phyloP scores from a whole-genome alignment of 2,888 invertebrate species.

The Luperina testacea region DNA sequence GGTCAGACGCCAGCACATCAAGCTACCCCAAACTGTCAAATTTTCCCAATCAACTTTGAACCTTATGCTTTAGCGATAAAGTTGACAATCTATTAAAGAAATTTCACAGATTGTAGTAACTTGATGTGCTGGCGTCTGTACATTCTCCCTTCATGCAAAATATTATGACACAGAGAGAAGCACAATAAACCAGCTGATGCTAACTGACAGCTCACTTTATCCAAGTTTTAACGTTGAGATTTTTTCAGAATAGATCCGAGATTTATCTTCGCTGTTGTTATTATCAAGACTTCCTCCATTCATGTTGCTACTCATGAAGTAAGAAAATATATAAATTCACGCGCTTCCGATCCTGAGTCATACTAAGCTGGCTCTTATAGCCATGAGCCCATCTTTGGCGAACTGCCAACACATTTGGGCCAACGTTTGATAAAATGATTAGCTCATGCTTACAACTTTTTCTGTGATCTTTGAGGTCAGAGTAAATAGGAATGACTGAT shows the following conservation, averaged over 20 bases:
- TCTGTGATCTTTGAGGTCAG: constrained; percentile 22
- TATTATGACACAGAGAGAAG: too few relatives aligned
- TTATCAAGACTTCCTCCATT: constrained; percentile 7
- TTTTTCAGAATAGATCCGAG: background rate
- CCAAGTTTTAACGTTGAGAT: background rate
- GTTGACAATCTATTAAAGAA: too few relatives aligned
- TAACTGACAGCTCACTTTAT: background rate
- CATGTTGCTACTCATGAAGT: background rate
- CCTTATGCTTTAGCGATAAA: too few relatives aligned
- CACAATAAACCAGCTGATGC: too few relatives aligned
- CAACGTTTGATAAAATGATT: constrained; percentile 52
- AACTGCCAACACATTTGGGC: constrained; percentile 35
- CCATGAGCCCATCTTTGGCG: constrained; percentile 49
- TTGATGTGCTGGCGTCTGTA: too few relatives aligned
- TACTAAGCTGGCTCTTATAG: background rate
- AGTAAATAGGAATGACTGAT: constrained; percentile 9
- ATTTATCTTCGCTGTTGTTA: background rate
- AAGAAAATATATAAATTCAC: constrained; percentile 29
- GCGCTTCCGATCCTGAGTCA: constrained; percentile 43
- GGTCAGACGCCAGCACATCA: too few relatives aligned
- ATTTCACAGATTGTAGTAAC: too few relatives aligned
- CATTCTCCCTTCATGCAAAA: too few relatives aligned
- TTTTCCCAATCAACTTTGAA: too few relatives aligned
- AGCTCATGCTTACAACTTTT: constrained; percentile 42
- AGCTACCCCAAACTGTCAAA: too few relatives aligned